A percentile compares a stretch with the other conserved stretches of the same genome.
Evolutionary conservation across 2,797 vertebrate species (phyloP).

Genomic region (Emys orbicularis): DNA sequence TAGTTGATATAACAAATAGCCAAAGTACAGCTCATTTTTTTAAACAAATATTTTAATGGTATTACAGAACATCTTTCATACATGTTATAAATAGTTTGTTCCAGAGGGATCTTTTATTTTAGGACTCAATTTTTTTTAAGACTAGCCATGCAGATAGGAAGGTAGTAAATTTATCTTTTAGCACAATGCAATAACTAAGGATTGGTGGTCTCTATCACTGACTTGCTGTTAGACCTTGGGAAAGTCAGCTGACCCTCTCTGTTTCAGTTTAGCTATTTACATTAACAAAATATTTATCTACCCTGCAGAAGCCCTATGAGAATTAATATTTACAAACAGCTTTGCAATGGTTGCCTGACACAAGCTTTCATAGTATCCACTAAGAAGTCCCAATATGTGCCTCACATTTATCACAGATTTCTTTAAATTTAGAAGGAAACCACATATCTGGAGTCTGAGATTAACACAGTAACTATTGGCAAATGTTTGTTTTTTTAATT

Average conservation of each 20-base stretch:
- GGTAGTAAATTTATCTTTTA: neutral
- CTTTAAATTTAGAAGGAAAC: neutral
- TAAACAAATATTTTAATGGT: slow-evolving; percentile 48
- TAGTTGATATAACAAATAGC: slow-evolving; percentile 55
- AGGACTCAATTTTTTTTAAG: neutral
- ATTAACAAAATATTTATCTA: neutral
- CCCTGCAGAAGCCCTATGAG: neutral
- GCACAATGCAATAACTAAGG: neutral
- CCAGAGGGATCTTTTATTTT: slow-evolving; percentile 48
- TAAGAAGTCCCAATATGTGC: neutral
- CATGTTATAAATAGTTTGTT: slow-evolving; percentile 18
- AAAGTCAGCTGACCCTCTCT: neutral
- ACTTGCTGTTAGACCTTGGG: neutral
- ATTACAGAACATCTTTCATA: slow-evolving; percentile 38
- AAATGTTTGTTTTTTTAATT: slow-evolving; percentile 1
- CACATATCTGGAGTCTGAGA: neutral
- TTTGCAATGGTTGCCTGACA: neutral
- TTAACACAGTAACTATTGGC: neutral
- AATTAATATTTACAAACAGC: neutral
- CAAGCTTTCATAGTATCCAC: neutral
- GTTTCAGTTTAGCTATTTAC: neutral
- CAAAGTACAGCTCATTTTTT: slow-evolving; percentile 44
- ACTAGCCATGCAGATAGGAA: neutral
- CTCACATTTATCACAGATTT: neutral
- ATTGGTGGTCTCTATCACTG: neutral